These are phyloP conservation scores for Macaria liturata DNA, from an alignment of 2,888 invertebrate genomes.

Conservation along the genomic window DNA sequence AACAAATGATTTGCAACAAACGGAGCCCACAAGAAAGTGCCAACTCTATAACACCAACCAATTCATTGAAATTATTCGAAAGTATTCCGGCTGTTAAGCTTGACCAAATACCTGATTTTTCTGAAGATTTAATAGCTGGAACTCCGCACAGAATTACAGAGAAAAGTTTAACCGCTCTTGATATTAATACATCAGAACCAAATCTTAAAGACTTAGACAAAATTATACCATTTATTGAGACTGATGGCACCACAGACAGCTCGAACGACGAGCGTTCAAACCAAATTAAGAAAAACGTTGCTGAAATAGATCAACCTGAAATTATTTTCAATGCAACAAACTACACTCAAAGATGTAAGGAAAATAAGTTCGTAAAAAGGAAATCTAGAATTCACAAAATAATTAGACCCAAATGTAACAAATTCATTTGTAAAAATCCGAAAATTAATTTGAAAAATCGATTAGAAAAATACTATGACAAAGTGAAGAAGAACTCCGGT, in stretches of 20 bases:
- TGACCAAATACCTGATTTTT: conserved; percentile 18
- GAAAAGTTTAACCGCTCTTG: not conserved
- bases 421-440: conserved; percentile 33
- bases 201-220: conserved; percentile 3
- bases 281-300: not conserved
- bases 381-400: conserved; percentile 42
- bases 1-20: conserved; percentile 42
- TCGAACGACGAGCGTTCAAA: conserved; percentile 1
- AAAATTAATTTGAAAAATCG: conserved; percentile 34
- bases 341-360: conserved; percentile 29
- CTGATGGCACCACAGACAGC: conserved; percentile 3
- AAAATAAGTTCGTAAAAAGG: conserved; percentile 29
- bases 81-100: conserved; percentile 27
- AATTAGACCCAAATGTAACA: conserved; percentile 47
- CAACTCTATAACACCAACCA: conserved; percentile 37
- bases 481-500: conserved; percentile 35
- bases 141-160: not conserved
- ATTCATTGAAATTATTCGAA: conserved; percentile 40
- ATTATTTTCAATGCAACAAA: conserved; percentile 39
- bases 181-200: conserved; percentile 1
- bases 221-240: conserved; percentile 1
- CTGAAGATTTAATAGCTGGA: conserved; percentile 7
- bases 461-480: conserved; percentile 42
- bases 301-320: conserved; percentile 18
- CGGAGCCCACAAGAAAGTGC: conserved; percentile 36